phyloP scores from a whole-genome alignment of 2,888 invertebrate genomes.

The Cephus sareptanus region DNA sequence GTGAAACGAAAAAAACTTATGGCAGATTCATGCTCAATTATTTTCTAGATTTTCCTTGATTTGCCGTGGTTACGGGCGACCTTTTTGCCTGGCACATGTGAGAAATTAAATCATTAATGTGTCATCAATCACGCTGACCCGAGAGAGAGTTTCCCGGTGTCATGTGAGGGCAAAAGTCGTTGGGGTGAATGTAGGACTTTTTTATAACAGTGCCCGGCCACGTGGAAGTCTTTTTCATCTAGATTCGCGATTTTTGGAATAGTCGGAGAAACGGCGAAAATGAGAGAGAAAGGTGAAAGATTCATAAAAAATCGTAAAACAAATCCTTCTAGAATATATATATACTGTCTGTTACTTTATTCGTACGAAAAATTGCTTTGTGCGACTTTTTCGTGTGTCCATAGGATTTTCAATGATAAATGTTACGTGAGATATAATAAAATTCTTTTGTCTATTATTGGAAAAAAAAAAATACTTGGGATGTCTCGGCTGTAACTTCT shows the following conservation, averaged over 20 bases:
- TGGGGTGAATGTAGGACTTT: not conserved
- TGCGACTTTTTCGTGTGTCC: not conserved
- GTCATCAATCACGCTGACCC: slow-evolving; percentile 17
- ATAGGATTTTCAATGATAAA: not conserved
- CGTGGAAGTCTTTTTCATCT: not conserved
- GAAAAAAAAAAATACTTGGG: not conserved
- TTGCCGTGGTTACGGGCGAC: not conserved
- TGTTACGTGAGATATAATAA: not conserved
- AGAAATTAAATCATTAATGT: slow-evolving; percentile 22
- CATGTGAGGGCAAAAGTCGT: slow-evolving; percentile 1
- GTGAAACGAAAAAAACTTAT: not conserved
- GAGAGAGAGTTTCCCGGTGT: not conserved
- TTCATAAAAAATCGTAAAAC: not conserved
- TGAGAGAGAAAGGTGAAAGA: not conserved
- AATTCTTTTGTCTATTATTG: not conserved
- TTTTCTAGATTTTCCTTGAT: not conserved
- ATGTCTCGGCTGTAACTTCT: slow-evolving; percentile 3
- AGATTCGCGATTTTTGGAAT: not conserved
- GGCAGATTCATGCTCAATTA: not conserved
- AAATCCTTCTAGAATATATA: not conserved
- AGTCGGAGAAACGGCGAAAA: no score
- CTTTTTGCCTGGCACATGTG: slow-evolving; percentile 8
- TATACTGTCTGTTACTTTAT: not conserved
- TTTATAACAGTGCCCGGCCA: slow-evolving; percentile 4
- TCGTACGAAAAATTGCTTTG: not conserved